These are phyloP conservation scores for Nannoperca obscura DNA, from an alignment of 2,797 vertebrate genomes.

Conservation along the genomic window DNA sequence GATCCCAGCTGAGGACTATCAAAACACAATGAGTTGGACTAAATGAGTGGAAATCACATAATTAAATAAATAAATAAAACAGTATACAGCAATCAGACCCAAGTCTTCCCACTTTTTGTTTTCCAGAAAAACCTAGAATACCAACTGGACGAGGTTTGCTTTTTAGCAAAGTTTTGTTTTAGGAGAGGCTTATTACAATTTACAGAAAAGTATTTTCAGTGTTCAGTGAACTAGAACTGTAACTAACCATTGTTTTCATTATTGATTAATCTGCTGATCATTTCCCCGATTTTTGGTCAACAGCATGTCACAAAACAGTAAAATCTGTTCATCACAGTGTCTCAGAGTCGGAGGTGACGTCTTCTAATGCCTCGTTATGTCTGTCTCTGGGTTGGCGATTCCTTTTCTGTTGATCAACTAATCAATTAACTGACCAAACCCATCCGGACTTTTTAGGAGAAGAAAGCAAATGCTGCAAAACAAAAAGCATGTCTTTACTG, in stretches of 20 bases:
- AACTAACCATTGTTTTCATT: neutral
- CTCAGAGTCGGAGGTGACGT: neutral
- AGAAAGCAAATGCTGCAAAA: conserved; percentile 2
- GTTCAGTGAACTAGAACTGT: neutral
- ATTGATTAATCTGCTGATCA: neutral
- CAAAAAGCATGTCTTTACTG: neutral
- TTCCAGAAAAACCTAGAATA: neutral
- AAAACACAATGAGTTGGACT: neutral
- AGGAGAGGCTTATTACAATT: neutral
- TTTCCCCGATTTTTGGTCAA: neutral
- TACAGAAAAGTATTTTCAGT: neutral
- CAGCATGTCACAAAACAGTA: neutral
- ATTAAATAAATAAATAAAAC: neutral
- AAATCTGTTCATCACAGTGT: neutral
- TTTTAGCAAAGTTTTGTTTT: neutral
- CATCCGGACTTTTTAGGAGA: neutral
- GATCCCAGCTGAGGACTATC: neutral
- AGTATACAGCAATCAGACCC: neutral
- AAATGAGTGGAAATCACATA: neutral
- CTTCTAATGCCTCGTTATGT: neutral
- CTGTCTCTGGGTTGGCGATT: neutral
- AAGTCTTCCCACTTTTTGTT: neutral
- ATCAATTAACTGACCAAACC: conserved; percentile 3
- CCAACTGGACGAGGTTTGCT: neutral
- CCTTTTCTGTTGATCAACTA: neutral